A percentile compares a stretch with the other conserved stretches of the same genome.
Conservation (phyloP, 2,888 invertebrate species). For the Clitarchus hookeri region DNA sequence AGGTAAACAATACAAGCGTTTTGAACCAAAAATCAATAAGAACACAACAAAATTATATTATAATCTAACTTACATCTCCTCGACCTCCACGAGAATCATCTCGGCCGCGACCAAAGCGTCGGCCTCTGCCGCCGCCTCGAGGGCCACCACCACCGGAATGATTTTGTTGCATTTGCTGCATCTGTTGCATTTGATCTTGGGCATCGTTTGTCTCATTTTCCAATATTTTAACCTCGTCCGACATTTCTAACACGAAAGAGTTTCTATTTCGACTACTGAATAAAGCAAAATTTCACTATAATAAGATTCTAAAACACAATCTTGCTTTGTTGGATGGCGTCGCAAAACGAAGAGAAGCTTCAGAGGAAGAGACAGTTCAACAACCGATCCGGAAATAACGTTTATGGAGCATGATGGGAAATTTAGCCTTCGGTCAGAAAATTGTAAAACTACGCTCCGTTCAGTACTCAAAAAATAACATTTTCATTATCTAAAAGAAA, state of each 20-base stretch:
- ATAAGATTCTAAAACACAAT: no score
- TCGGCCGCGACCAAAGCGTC: slow-evolving; percentile 29
- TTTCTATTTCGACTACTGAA: background rate
- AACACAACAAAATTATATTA: no score
- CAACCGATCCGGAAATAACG: background rate
- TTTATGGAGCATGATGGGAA: background rate
- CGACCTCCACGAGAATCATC: slow-evolving; percentile 31
- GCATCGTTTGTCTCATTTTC: slow-evolving; percentile 33
- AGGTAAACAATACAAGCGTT: no score
- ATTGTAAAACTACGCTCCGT: no score
- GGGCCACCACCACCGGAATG: slow-evolving; percentile 34
- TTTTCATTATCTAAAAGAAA: no score
- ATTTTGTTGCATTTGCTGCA: slow-evolving; percentile 18
- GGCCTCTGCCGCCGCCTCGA: slow-evolving; percentile 33
- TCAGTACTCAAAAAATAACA: no score
- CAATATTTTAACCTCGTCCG: background rate
- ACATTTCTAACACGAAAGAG: background rate
- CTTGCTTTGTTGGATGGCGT: background rate
- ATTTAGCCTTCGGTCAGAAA: background rate
- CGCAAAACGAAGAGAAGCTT: background rate
- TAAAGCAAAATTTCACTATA: background rate
- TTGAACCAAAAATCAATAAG: no score
- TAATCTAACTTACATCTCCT: slow-evolving; percentile 31
- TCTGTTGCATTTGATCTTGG: slow-evolving; percentile 22
- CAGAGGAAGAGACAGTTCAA: background rate